Percentiles rank a stretch among this genome's conserved stretches.
These are phyloP conservation scores for Dolichotis patagonum DNA, from an alignment of 2,113 vertebrate genomes.

Conservation along the genomic window DNA sequence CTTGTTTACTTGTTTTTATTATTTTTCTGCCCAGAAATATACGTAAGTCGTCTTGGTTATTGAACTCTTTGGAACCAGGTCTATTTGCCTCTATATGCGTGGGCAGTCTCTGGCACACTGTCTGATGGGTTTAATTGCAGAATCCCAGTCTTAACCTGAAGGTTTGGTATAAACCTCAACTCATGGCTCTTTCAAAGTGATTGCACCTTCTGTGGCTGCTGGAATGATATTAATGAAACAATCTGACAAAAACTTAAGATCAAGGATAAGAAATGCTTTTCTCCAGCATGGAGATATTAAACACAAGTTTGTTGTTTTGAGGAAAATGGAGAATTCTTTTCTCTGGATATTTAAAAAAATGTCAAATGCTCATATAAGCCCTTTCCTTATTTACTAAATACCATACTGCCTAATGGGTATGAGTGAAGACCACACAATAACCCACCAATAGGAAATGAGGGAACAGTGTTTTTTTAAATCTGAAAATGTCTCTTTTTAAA, in stretches of 20 bases:
- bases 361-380: background rate
- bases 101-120: background rate
- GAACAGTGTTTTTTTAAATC: background rate
- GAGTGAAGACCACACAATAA: background rate
- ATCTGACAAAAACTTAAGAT: background rate
- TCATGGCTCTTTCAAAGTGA: background rate
- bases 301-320: background rate
- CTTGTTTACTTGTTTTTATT: background rate
- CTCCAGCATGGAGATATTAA: background rate
- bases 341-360: background rate
- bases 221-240: background rate
- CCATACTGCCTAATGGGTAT: background rate
- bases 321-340: background rate
- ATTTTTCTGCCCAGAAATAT: background rate
- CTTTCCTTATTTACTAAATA: background rate
- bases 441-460: background rate
- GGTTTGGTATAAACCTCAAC: background rate
- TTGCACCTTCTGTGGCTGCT: background rate
- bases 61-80: conserved; percentile 12
- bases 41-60: background rate
- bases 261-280: background rate
- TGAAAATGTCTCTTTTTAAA: background rate
- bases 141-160: background rate
- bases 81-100: background rate
- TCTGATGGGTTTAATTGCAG: background rate